phyloP scores from a whole-genome alignment of 2,113 vertebrate species.

The Agelaius tricolor region DNA sequence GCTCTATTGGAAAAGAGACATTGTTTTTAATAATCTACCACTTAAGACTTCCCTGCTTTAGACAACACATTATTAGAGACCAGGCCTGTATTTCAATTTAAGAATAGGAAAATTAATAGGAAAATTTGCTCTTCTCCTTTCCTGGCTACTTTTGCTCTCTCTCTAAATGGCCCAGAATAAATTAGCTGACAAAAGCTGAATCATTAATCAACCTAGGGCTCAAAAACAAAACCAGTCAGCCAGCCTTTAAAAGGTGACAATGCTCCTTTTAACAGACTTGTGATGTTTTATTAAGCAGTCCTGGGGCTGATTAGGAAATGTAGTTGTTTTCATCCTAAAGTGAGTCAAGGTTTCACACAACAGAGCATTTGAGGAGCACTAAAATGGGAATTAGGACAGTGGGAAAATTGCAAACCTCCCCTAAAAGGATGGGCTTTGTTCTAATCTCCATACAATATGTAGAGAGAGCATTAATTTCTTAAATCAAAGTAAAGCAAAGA shows the following conservation, averaged over 20 bases:
- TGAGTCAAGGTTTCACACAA: neutral
- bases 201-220: neutral
- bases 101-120: neutral
- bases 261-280: neutral
- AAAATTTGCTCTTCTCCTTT: neutral
- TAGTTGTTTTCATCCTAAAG: neutral
- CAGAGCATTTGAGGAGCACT: neutral
- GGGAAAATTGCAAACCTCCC: neutral
- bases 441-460: neutral
- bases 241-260: neutral
- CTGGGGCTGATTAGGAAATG: neutral
- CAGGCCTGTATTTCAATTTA: neutral
- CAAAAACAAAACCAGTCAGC: neutral
- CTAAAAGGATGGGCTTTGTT: neutral
- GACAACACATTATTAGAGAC: neutral
- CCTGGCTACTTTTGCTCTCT: neutral
- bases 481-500: neutral
- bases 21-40: neutral
- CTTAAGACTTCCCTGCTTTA: neutral
- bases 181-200: neutral
- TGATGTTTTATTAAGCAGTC: slow-evolving; percentile 26
- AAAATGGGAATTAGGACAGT: neutral
- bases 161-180: neutral
- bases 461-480: neutral
- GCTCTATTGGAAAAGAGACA: neutral